Percentiles rank a stretch among this genome's conserved stretches.
These are phyloP conservation scores for Calliphora vicina DNA, from an alignment of 1,140 invertebrate species.

Conservation along the genomic window DNA sequence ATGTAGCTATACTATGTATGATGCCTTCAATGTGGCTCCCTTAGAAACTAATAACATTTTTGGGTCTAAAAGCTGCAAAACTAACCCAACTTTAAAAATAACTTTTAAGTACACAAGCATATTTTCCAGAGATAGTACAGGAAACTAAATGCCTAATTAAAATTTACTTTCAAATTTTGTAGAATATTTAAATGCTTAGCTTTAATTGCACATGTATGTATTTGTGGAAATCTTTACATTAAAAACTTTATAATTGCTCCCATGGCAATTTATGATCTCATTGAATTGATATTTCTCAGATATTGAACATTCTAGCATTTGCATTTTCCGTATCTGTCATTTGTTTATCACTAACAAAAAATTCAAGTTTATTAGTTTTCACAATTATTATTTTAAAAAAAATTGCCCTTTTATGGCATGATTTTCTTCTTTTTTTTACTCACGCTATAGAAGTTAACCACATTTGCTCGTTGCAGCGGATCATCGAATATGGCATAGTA, in stretches of 20 bases:
- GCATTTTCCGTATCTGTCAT: not conserved
- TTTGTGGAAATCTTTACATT: too few relatives aligned
- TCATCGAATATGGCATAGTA: slow-evolving; percentile 93
- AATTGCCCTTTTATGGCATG: not conserved
- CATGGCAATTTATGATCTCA: slow-evolving; percentile 8
- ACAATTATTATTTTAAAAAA: not conserved
- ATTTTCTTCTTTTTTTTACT: slow-evolving; percentile 64
- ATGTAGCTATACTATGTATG: too few relatives aligned
- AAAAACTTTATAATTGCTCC: not conserved
- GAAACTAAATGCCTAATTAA: too few relatives aligned
- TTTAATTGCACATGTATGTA: too few relatives aligned
- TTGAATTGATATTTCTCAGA: not conserved
- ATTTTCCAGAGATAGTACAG: too few relatives aligned
- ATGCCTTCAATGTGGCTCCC: too few relatives aligned
- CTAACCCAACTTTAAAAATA: too few relatives aligned
- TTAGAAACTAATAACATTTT: too few relatives aligned
- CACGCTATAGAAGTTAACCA: slow-evolving; percentile 92
- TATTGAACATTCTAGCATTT: not conserved
- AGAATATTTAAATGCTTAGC: too few relatives aligned
- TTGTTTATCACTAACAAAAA: not conserved
- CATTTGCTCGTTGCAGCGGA: slow-evolving; percentile 77
- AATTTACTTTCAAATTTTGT: too few relatives aligned
- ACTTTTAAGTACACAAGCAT: too few relatives aligned
- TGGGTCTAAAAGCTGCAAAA: too few relatives aligned
- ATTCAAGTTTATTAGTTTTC: not conserved